Conservation (phyloP, 2,113 vertebrate genomes). For the Siniperca knerii region DNA sequence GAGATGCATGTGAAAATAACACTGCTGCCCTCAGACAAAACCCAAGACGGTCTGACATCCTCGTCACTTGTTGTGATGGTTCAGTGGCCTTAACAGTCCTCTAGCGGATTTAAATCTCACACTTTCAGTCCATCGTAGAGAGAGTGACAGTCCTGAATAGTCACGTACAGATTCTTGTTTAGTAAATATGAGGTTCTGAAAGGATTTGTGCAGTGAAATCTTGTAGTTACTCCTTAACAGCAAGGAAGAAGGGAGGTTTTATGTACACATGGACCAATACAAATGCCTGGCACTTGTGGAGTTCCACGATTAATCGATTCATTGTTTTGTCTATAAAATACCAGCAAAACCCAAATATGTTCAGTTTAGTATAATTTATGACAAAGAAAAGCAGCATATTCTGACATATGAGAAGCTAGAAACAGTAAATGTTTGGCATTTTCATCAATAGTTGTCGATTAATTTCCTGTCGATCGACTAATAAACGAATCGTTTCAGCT, state of each 20-base stretch:
- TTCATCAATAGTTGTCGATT: too few relatives aligned
- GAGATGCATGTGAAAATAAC: constrained; percentile 60
- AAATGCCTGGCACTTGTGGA: neutral
- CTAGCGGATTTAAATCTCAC: neutral
- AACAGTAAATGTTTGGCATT: neutral
- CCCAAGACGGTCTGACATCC: constrained; percentile 14
- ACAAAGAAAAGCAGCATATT: neutral
- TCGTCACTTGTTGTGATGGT: constrained; percentile 23
- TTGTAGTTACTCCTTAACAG: neutral
- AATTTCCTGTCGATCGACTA: neutral
- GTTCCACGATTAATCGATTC: neutral
- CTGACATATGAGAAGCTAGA: too few relatives aligned
- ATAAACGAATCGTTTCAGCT: neutral
- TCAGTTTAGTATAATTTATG: neutral
- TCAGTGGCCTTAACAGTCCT: constrained; percentile 25
- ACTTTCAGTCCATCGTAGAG: neutral
- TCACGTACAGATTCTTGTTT: neutral
- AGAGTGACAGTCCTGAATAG: neutral
- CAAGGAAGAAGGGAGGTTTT: neutral
- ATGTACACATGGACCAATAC: neutral
- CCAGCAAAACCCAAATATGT: neutral
- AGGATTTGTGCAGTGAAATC: neutral
- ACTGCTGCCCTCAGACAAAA: constrained; percentile 27
- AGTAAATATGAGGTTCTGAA: neutral
- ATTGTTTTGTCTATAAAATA: neutral